Evolutionary conservation across 2,797 vertebrate species (phyloP), one percentile per base, ranked within the genome.

Genomic region (Cyprinodon diabolis): DNA sequence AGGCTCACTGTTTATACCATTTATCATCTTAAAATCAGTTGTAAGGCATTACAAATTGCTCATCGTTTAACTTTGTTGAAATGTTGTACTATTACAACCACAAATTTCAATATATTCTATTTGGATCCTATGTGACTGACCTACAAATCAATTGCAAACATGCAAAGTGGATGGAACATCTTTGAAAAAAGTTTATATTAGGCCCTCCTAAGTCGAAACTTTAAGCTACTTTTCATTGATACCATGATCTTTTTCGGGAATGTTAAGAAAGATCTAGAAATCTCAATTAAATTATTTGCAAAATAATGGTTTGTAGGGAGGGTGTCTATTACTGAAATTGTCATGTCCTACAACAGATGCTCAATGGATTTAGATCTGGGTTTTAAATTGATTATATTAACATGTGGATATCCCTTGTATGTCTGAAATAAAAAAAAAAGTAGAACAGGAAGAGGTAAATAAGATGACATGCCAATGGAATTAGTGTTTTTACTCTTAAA

Each of bases 1-100:
- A 89, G 89, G 93, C 88, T 92, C 85, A 69, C 85, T 84, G 78
- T 35, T 76, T 86, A 63, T 77, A 79, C 80, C 48, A 88, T 91
- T 84, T 81, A 75, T 90, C 88, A 87, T 86, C 78, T 78, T 90
- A 82, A 90, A 92, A 88, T 89, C 49, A 47, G 2, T 4, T 23
- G 40, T 7, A 23, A 65, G 1, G 21, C 2, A 3, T n/a, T 65
- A 21, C 17, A 65, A 47, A 45, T 11, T 15, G 21, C 11, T 65
- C 62, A 45, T 23, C 21, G 1, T n/a, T 47, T 47, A 21, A 45
- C 13, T 6, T 23, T 65, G 23, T 47, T 47, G 19, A 14, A 11
- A 23, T 65, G 13, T 65, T 65, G 40, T 23, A 21, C n/a, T 10
- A n/a, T 63, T 13, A 43, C 6, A 43, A 45, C 21, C 62, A 63